Evolutionary conservation across 2,113 vertebrate genomes (phyloP).

Genomic region (Rissa tridactyla): DNA sequence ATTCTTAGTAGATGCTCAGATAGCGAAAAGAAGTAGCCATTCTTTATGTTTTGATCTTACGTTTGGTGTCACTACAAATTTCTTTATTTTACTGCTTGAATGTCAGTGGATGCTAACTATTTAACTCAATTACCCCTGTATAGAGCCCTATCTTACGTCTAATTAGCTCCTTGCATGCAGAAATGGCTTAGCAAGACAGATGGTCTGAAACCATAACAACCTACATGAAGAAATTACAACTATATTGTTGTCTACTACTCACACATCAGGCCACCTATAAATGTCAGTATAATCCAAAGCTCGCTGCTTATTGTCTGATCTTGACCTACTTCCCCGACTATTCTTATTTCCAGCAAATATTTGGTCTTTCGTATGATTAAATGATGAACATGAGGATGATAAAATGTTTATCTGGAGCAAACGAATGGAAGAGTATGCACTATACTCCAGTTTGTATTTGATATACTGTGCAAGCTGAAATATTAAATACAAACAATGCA

Average conservation of each 20-base stretch:
- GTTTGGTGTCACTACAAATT: not conserved
- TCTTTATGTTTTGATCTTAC: not conserved
- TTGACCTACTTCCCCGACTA: not conserved
- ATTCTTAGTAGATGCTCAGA: not conserved
- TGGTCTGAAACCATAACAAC: not conserved
- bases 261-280: not conserved
- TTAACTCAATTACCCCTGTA: not conserved
- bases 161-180: not conserved
- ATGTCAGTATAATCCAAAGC: not conserved
- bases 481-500: not conserved
- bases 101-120: not conserved
- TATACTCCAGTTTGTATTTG: not conserved
- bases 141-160: not conserved
- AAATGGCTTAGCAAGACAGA: not conserved
- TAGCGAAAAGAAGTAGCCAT: not conserved
- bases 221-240: not conserved
- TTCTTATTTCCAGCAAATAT: not conserved
- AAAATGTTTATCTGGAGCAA: not conserved
- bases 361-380: not conserved
- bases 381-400: not conserved
- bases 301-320: not conserved
- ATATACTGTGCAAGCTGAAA: not conserved
- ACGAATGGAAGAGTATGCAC: fast-evolving
- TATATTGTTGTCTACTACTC: not conserved
- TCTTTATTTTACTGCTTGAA: not conserved